Base-by-base conservation (phyloP, 2,797 vertebrate species). In the Peromyscus aztecus region DNA sequence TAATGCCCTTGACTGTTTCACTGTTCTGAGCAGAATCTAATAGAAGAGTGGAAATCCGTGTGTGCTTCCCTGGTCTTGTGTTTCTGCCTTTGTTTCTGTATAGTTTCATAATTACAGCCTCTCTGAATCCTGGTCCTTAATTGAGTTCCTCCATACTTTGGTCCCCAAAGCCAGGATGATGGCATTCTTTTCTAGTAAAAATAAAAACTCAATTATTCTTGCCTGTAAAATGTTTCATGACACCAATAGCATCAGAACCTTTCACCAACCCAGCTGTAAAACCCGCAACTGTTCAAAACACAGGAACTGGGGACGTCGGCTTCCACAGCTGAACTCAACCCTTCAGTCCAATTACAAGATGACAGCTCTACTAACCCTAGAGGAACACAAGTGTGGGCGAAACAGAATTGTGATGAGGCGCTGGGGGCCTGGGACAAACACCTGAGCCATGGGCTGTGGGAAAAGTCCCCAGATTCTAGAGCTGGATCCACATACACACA, bases 1-100 rank as follows among this genome's bases (percentile, higher is more conserved):
- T 98, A 97, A 96, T 98, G 98, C 98, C 98, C 98, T 99, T 99
- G 98, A 98, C 97, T 97, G 98, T 96, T 98, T 98, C 97, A 96
- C 97, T 98, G 98, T 98, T 98, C 98, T 93, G 76, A 95, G 98
- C 95, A 98, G 97, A 98, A 98, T 97, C 97, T 98, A 98, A 97
- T 5, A 97, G 94, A 94, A 97, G 97, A 98, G 98, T 85, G 94
- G 67, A 98, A 98, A 98, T 98, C 95, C 97, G 94, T 97, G 98
- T 95, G 97, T 98, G 93, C 96, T 95, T 97, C 91, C 95, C 97
- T 90, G 84, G 93, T 88, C 94, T 85, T 92, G 88, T 97, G 98
- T 98, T 94, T 88, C 59, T 84, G 61, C 52, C 34, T 96, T 97
- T 86, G 52, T 98, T 88, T 98, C 78, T 46, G 77, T 89, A 16